A percentile compares a stretch with the other conserved stretches of the same genome.
Evolutionary conservation across 2,113 vertebrate genomes (phyloP).

Genomic region (Apteryx mantelli): DNA sequence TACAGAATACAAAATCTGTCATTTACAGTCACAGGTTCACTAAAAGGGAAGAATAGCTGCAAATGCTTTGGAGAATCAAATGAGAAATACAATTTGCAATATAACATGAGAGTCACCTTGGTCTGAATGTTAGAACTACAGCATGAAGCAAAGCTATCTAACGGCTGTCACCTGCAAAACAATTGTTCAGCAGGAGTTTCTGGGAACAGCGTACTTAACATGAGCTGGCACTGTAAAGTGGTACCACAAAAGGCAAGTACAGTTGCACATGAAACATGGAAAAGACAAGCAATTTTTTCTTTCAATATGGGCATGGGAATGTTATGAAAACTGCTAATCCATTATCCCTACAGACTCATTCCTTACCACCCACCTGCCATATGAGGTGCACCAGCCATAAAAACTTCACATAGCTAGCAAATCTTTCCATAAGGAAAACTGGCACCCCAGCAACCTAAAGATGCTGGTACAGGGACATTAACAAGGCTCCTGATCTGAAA

Average conservation of each 20-base stretch:
- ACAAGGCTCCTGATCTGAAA: background rate
- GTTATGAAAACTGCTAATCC: background rate
- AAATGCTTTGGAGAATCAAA: background rate
- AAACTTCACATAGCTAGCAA: background rate
- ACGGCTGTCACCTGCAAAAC: slow-evolving; percentile 34
- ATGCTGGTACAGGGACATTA: background rate
- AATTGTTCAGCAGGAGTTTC: background rate
- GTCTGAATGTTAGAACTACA: background rate
- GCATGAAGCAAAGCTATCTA: background rate
- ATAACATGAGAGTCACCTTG: background rate
- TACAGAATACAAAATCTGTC: background rate
- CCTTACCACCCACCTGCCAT: background rate
- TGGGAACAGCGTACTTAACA: background rate
- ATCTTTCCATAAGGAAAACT: background rate
- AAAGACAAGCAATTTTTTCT: background rate
- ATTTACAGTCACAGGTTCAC: background rate
- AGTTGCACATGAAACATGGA: background rate
- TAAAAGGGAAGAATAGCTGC: background rate
- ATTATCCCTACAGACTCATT: background rate
- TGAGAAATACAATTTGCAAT: background rate
- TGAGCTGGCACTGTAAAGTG: background rate
- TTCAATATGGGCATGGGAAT: background rate
- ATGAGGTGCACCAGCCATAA: background rate
- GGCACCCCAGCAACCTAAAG: background rate
- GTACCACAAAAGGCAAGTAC: background rate